Conservation (phyloP, 1,140 invertebrate genomes). For the Calephelis nemesis region DNA sequence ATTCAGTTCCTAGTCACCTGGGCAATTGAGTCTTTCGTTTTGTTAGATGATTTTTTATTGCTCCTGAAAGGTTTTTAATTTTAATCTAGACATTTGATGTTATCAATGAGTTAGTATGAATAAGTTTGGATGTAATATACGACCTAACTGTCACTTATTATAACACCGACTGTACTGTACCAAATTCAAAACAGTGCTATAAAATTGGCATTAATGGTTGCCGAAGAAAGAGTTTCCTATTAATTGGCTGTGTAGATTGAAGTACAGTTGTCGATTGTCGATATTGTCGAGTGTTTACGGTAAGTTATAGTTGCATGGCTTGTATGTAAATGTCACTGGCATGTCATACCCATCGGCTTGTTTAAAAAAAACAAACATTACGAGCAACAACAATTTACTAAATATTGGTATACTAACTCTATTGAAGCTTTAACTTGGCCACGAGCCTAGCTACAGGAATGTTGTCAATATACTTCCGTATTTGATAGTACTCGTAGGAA, state of each 20-base stretch:
- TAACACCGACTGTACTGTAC: constrained; percentile 36
- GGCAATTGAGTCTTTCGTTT: too few species aligned
- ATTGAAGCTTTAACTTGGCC: too few species aligned
- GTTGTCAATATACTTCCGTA: too few species aligned
- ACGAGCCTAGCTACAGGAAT: too few species aligned
- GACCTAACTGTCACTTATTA: not conserved
- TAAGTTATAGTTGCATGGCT: constrained; percentile 72
- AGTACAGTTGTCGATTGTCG: constrained; percentile 76
- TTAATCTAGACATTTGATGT: not conserved
- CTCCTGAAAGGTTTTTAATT: too few species aligned
- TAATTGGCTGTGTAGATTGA: constrained; percentile 64
- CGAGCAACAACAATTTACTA: not conserved
- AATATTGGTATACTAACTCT: too few species aligned
- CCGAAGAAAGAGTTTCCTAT: constrained; percentile 68
- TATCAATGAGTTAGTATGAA: not conserved
- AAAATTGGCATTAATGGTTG: constrained; percentile 74
- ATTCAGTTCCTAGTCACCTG: too few species aligned
- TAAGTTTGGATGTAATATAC: not conserved
- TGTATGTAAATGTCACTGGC: constrained; percentile 31
- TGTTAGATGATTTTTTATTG: too few species aligned
- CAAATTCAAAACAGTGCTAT: constrained; percentile 39
- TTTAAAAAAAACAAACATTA: not conserved
- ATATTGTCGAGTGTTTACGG: constrained; percentile 71
- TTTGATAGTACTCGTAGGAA: too few species aligned
- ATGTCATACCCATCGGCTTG: constrained; percentile 20